Percentiles rank a stretch among this genome's conserved stretches.
Conservation (phyloP, 30 jellyfish, hydroid and myxozoan species). For the Catostylus mosaicus region DNA sequence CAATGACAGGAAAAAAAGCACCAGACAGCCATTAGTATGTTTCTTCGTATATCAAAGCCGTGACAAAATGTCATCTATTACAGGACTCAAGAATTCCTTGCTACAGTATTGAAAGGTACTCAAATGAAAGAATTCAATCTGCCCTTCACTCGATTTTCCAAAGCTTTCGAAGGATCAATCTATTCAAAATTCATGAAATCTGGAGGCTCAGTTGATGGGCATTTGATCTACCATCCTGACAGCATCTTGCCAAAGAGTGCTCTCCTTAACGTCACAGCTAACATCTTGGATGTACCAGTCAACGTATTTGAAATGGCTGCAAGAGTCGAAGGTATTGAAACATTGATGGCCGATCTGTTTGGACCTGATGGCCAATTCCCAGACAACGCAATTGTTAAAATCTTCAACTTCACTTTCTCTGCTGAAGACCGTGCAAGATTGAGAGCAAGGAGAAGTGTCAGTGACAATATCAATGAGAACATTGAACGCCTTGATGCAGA, state of each 20-base stretch:
- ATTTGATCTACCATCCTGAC: conserved; percentile 89
- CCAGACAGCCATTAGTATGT: too few species aligned
- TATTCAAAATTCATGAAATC: conserved; percentile 64
- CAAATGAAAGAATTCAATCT: conserved; percentile 62
- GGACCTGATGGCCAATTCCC: conserved; percentile 94
- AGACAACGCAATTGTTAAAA: conserved; percentile 62
- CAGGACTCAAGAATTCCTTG: conserved; percentile 74
- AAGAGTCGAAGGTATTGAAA: conserved; percentile 91
- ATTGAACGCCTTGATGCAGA: conserved; percentile 59
- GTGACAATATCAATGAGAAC: conserved; percentile 51
- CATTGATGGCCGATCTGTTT: conserved; percentile 84
- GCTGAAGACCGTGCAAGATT: conserved; percentile 55
- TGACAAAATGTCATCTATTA: too few species aligned
- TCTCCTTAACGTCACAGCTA: conserved; percentile 84
- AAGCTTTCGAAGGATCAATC: conserved; percentile 88
- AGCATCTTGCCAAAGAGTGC: conserved; percentile 93
- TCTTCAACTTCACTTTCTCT: conserved; percentile 70
- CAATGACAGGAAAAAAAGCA: too few species aligned
- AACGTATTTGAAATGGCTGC: conserved; percentile 89
- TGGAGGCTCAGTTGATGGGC: conserved; percentile 96
- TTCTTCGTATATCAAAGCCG: too few species aligned
- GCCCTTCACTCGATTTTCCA: conserved; percentile 79
- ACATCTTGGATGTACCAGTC: conserved; percentile 88
- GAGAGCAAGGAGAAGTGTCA: conserved; percentile 46
- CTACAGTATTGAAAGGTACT: conserved; percentile 36